A percentile compares a stretch with the other conserved stretches of the same genome.
These are phyloP conservation scores for Fissipunctia ypsillon DNA, from an alignment of 2,888 invertebrate genomes.

Conservation along the genomic window DNA sequence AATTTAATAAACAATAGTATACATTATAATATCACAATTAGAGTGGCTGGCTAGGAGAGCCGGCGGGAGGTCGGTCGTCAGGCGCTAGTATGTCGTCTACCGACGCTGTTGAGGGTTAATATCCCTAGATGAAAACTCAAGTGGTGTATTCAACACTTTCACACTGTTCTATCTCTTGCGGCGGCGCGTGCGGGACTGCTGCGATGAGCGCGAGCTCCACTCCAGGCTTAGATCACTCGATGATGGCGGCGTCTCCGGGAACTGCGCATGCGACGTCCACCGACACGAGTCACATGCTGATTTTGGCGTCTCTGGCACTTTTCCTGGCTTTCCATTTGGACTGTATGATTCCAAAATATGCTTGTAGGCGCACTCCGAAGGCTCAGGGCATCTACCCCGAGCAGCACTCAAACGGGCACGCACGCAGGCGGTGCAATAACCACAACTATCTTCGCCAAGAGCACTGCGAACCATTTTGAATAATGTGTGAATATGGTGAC, in stretches of 20 bases:
- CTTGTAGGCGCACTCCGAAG: constrained; percentile 87
- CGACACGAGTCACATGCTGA: constrained; percentile 85
- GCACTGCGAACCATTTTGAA: constrained; percentile 82
- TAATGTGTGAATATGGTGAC: constrained; percentile 60
- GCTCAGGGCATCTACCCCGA: constrained; percentile 85
- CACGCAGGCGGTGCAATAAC: constrained; percentile 87
- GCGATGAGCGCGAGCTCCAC: constrained; percentile 86
- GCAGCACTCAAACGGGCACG: constrained; percentile 84
- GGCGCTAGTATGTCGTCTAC: constrained; percentile 41
- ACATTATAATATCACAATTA: constrained; percentile 58
- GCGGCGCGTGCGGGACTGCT: constrained; percentile 80
- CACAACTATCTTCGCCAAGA: constrained; percentile 84
- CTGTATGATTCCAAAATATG: constrained; percentile 87
- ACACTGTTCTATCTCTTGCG: constrained; percentile 81
- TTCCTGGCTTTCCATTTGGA: constrained; percentile 72
- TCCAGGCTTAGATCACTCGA: constrained; percentile 86
- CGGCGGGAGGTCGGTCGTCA: constrained; percentile 38
- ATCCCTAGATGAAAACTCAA: constrained; percentile 68
- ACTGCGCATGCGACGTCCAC: constrained; percentile 88
- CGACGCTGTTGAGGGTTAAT: constrained; percentile 58
- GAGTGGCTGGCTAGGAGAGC: constrained; percentile 23
- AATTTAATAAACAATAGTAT: constrained; percentile 52
- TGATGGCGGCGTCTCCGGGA: constrained; percentile 86
- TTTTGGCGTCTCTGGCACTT: constrained; percentile 79
- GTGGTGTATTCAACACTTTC: constrained; percentile 64